Base-by-base conservation (phyloP, 1,140 invertebrate species). In the Ceratosolen fusciceps region DNA sequence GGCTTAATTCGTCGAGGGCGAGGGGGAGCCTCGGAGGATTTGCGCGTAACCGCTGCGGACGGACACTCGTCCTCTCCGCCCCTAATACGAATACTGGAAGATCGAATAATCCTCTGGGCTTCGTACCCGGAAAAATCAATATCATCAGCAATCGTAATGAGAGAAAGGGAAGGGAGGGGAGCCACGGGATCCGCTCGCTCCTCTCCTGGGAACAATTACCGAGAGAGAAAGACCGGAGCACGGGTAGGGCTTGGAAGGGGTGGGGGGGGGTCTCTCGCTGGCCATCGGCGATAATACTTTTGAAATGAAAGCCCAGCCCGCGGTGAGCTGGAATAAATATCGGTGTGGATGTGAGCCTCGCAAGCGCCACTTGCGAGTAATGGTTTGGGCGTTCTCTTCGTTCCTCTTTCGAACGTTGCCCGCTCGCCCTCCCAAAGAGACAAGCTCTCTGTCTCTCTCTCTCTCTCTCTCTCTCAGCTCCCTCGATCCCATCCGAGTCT, bases 281-380 rank as follows among this genome's bases (percentile, higher is more conserved):
- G 60, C 80, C 19, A n/a, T 34, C 31, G 70, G 78, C 83, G 85
- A 84, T 85, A 86, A 85, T 86, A 87, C 83, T 86, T 82, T 85
- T 85, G n/a, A 86, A 86, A 85, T 85, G 83, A 84, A 86, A 87
- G 73, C 72, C n/a, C 68, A 56, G 58, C 74, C 80, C 70, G 67
- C 72, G 31, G 72, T 75, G 56, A 7, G 2, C 31, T 29, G 81
- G 82, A 85, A 87, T 87, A 87, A 87, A 87, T 86, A 86, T 87
- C 82, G 82, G 82, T 71, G 83, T 82, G 81, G 79, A 81, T 80
- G 84, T 79, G 82, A 74, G 65, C 31, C 10, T 37, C 21, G 56
- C 76, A 74, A 86, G 85, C 86, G 82, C 85, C 85, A 85, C 86
- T 87, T 86, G 86, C 85, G 83, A 86, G 83, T 86, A 87, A 87